phyloP scores from a whole-genome alignment of 1,140 invertebrate species.

The Lerema accius region DNA sequence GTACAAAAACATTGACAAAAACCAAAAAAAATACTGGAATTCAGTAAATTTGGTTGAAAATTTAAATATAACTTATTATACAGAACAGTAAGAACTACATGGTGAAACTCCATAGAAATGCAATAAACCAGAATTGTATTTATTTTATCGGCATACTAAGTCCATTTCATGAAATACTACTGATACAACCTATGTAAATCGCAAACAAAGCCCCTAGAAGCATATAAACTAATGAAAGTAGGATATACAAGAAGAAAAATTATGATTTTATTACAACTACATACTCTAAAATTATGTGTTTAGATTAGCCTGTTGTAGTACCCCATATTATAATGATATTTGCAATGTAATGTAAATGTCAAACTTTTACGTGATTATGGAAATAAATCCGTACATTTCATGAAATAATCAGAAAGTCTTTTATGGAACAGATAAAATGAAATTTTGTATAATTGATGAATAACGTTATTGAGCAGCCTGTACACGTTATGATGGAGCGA shows the following conservation, averaged over 20 bases:
- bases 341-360: no score
- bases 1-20: no score
- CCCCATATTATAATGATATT: not conserved
- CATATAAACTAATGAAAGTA: constrained; percentile 28
- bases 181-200: constrained; percentile 45
- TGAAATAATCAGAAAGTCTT: constrained; percentile 12
- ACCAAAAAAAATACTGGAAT: not conserved
- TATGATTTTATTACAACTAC: constrained; percentile 5
- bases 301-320: constrained; percentile 48
- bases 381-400: not conserved
- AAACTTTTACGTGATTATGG: not conserved
- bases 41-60: constrained; percentile 12
- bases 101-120: not conserved
- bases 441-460: constrained; percentile 6
- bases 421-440: constrained; percentile 3
- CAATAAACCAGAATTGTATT: constrained; percentile 2
- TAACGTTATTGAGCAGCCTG: constrained; percentile 52
- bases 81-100: not conserved
- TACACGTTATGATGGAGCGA: constrained; percentile 71
- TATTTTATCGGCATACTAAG: not conserved
- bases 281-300: constrained; percentile 46
- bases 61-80: not conserved
- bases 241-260: constrained; percentile 6
- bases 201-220: constrained; percentile 47
- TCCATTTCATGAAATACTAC: constrained; percentile 33